A percentile compares a stretch with the other conserved stretches of the same genome.
phyloP scores from a whole-genome alignment of 2,113 vertebrate species.

The western clawed frog (Xenopus tropicalis) region UCB_Xtro_10.0 CM004443.2:70840001-70840500 shows the following conservation, averaged over 20 bases:
- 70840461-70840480: no score
- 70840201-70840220: conserved; percentile 5
- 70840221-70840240: conserved; percentile 7
- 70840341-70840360: conserved; percentile 23
- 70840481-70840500: no score
- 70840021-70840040: conserved; percentile 60
- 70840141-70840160: conserved; percentile 1
- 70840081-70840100: conserved; percentile 29
- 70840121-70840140: conserved; percentile 20
- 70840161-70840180: conserved; percentile 29
- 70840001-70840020: conserved; percentile 21
- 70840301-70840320: no score
- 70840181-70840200: conserved; percentile 2
- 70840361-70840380: conserved; percentile 25
- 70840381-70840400: neutral
- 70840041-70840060: conserved; percentile 28
- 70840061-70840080: conserved; percentile 33
- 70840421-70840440: no score
- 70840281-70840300: no score
- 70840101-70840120: conserved; percentile 38
- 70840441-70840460: no score
- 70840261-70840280: no score
- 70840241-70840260: neutral
- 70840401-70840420: no score
- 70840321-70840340: conserved; percentile 36